These are phyloP conservation scores for Fabriciana adippe DNA, from an alignment of 2,888 invertebrate genomes.

Conservation along the genomic window DNA sequence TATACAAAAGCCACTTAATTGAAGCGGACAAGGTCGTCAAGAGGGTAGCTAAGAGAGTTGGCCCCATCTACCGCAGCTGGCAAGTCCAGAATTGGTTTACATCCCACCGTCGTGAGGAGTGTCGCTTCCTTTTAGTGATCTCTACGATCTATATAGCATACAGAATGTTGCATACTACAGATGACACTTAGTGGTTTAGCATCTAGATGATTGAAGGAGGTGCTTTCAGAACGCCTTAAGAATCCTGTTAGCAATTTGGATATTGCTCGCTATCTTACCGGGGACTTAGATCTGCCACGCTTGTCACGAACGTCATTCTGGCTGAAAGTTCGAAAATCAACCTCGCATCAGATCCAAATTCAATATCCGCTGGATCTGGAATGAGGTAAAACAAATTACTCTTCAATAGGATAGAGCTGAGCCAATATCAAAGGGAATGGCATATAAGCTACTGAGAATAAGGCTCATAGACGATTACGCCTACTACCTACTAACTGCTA, in stretches of 20 bases:
- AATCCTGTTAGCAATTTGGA: background rate
- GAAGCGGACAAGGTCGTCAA: background rate
- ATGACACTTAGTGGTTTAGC: background rate
- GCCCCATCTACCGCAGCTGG: too few relatives aligned
- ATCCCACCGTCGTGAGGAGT: too few relatives aligned
- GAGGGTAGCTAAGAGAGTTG: too few relatives aligned
- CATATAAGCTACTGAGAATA: background rate
- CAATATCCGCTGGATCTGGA: constrained; percentile 7
- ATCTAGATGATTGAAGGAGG: background rate
- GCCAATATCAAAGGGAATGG: background rate
- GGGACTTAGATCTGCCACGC: background rate
- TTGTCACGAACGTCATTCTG: background rate
- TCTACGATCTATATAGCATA: background rate
- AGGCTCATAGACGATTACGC: too few relatives aligned
- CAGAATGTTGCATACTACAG: background rate
- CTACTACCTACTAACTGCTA: too few relatives aligned
- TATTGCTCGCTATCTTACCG: background rate
- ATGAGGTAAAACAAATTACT: constrained; percentile 13
- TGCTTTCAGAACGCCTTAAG: background rate
- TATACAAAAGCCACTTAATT: background rate
- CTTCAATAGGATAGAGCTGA: background rate
- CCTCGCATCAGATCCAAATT: background rate
- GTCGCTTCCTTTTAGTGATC: background rate
- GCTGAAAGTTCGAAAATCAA: background rate
- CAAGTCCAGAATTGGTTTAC: too few relatives aligned